Conservation (phyloP, 2,113 vertebrate genomes). For the Gallinago media region DNA sequence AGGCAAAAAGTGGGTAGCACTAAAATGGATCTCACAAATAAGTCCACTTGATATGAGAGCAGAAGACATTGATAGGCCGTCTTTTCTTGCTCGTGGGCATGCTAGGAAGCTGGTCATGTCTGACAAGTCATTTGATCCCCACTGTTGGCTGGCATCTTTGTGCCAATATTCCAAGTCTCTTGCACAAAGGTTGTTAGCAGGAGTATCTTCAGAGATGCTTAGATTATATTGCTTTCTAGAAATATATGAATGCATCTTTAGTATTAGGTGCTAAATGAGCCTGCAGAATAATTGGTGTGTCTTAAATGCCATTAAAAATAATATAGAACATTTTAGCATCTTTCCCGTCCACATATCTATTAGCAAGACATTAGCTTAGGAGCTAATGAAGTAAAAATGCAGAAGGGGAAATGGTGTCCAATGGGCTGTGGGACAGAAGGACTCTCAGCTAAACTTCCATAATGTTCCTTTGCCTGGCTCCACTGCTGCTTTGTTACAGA, state of each 20-base stretch:
- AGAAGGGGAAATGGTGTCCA: not conserved
- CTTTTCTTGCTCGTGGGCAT: not conserved
- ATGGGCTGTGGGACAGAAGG: not conserved
- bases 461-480: not conserved
- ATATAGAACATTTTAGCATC: not conserved
- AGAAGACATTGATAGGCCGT: not conserved
- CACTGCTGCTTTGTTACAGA: not conserved
- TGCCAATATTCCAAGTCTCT: not conserved
- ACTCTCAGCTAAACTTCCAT: not conserved
- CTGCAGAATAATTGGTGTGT: not conserved
- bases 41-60: not conserved
- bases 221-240: not conserved
- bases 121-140: not conserved
- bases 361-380: not conserved
- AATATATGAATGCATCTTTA: not conserved
- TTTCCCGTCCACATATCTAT: not conserved
- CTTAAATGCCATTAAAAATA: conserved; percentile 24
- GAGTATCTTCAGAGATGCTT: not conserved
- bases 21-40: not conserved
- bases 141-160: not conserved
- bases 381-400: conserved; percentile 19
- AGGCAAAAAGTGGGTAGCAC: not conserved
- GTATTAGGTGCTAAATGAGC: conserved; percentile 26
- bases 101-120: not conserved
- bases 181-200: not conserved